These are phyloP conservation scores for Pandemis cinnamomeana DNA, from an alignment of 2,888 invertebrate species.

Conservation along the genomic window DNA sequence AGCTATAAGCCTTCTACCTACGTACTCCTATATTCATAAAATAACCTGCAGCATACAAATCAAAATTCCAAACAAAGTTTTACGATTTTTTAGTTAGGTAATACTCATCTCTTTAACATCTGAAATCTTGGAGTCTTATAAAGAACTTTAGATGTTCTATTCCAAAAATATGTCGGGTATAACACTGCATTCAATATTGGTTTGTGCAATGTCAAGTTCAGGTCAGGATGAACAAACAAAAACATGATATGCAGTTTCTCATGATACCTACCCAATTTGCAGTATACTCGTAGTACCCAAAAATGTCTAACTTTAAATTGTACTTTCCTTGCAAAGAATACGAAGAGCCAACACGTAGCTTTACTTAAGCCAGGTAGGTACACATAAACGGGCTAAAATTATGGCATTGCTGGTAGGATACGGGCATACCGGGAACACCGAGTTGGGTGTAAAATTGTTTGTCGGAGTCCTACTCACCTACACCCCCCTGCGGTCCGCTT, in stretches of 20 bases:
- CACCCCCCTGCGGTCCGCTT: background rate
- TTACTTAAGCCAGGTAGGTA: slow-evolving; percentile 35
- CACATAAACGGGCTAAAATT: slow-evolving; percentile 31
- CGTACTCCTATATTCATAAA: background rate
- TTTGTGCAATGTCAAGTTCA: background rate
- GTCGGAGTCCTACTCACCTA: background rate
- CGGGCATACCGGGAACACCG: slow-evolving; percentile 16
- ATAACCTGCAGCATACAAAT: slow-evolving; percentile 51
- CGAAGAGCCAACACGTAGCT: background rate
- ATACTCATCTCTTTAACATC: no score
- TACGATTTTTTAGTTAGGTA: slow-evolving; percentile 9
- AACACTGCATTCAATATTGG: background rate
- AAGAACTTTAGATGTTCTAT: background rate
- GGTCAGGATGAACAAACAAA: background rate
- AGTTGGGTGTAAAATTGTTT: slow-evolving; percentile 22
- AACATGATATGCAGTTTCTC: no score
- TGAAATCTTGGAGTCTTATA: no score
- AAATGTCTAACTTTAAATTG: background rate
- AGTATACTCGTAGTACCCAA: no score
- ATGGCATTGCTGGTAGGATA: slow-evolving; percentile 27
- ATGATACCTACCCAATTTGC: no score
- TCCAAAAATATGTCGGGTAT: background rate
- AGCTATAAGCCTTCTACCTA: slow-evolving; percentile 42
- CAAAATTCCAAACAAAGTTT: slow-evolving; percentile 65
- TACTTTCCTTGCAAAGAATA: background rate